phyloP scores from a whole-genome alignment of 2,113 vertebrate genomes.

The Salminus brasiliensis region DNA sequence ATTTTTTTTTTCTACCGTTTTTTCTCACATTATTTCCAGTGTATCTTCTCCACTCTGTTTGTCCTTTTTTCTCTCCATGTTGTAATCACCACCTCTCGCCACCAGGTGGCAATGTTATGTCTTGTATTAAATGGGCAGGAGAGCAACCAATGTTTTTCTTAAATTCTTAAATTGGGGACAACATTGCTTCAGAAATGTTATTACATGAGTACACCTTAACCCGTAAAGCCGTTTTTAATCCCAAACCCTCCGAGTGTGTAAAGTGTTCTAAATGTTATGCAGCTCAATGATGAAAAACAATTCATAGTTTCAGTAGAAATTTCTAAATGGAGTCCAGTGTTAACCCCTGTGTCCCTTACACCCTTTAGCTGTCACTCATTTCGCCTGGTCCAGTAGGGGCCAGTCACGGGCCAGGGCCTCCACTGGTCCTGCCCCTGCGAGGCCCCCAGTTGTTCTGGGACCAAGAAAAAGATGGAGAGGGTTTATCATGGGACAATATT shows the following conservation, averaged over 20 bases:
- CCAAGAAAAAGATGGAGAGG: constrained; percentile 65
- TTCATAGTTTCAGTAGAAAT: not conserved
- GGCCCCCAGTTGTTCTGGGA: constrained; percentile 59
- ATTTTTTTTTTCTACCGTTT: not conserved
- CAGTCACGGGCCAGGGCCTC: not conserved
- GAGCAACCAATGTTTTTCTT: not conserved
- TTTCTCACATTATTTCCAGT: not conserved
- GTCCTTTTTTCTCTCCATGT: not conserved
- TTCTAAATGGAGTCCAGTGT: constrained; percentile 37
- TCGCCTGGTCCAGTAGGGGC: constrained; percentile 61
- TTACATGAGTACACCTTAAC: not conserved
- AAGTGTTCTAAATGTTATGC: constrained; percentile 1
- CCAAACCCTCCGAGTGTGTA: not conserved
- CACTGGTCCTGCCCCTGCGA: constrained; percentile 29
- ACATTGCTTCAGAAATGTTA: not conserved
- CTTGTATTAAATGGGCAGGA: not conserved
- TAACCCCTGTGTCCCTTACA: constrained; percentile 73
- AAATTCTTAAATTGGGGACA: not conserved
- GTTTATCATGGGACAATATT: constrained; percentile 67
- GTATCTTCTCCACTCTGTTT: not conserved
- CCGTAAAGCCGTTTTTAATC: not conserved
- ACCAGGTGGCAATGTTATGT: constrained; percentile 29
- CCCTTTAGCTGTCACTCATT: constrained; percentile 74
- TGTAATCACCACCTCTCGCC: not conserved
- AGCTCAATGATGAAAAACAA: constrained; percentile 54